Percentiles rank a stretch among this genome's conserved stretches.
These are phyloP conservation scores for Coptodon rendalli DNA, from an alignment of 2,113 vertebrate genomes.

Conservation along the genomic window DNA sequence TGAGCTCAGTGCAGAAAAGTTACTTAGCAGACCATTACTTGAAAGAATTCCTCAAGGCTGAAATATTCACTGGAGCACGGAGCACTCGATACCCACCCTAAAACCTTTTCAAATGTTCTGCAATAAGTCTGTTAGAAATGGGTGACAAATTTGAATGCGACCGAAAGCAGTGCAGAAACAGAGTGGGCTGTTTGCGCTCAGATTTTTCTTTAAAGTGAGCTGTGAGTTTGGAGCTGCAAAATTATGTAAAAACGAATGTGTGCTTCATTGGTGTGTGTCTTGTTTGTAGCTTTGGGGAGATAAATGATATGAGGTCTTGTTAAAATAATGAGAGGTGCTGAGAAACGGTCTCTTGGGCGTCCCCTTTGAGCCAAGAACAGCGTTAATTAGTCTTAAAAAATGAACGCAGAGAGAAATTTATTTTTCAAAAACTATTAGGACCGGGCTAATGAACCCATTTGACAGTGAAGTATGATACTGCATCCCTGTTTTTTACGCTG, in stretches of 20 bases:
- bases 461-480: not conserved
- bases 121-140: conserved; percentile 51
- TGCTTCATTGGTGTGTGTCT: not conserved
- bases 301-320: not conserved
- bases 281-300: not conserved
- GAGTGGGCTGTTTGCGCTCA: not conserved
- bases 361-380: not conserved
- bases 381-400: not conserved
- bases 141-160: conserved; percentile 19
- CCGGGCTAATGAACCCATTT: not conserved
- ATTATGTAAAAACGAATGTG: not conserved
- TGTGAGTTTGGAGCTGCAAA: not conserved
- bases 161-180: not conserved
- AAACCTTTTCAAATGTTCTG: conserved; percentile 54
- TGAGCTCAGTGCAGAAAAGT: conserved; percentile 65
- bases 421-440: not conserved
- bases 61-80: conserved; percentile 59
- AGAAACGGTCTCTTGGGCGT: not conserved
- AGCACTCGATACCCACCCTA: conserved; percentile 47
- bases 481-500: not conserved
- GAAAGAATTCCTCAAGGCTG: conserved; percentile 67
- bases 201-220: not conserved
- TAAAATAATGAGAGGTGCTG: conserved; percentile 10
- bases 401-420: not conserved
- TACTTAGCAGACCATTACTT: conserved; percentile 70